These are phyloP conservation scores for Drosophila orena DNA, from an alignment of 1,140 invertebrate genomes.

Conservation along the genomic window DNA sequence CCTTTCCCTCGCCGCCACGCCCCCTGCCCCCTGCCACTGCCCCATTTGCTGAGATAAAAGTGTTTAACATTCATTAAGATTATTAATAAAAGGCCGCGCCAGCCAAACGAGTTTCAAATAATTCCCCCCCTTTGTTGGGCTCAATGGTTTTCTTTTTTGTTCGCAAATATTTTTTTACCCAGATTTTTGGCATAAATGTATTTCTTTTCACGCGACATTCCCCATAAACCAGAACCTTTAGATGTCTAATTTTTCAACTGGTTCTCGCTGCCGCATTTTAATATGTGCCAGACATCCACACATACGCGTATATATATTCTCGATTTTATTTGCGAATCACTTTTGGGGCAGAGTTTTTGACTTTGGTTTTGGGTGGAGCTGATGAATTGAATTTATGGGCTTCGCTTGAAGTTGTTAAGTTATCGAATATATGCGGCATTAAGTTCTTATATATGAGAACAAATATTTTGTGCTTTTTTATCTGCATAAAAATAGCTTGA, in stretches of 20 bases:
- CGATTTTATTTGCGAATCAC: slow-evolving; percentile 2
- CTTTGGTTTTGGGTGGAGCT: slow-evolving; percentile 27
- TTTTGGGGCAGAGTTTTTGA: slow-evolving; percentile 12
- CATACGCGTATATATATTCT: slow-evolving; percentile 14
- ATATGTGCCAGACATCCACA: slow-evolving; percentile 57
- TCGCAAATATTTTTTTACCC: slow-evolving; percentile 48
- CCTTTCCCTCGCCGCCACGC: slow-evolving; percentile 1
- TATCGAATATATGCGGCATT: not conserved
- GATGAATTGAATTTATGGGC: slow-evolving; percentile 39
- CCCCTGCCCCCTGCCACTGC: not conserved
- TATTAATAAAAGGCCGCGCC: slow-evolving; percentile 58
- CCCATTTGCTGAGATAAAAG: slow-evolving; percentile 70
- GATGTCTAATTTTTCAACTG: slow-evolving; percentile 73
- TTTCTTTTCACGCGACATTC: slow-evolving; percentile 66
- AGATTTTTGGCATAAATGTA: slow-evolving; percentile 42
- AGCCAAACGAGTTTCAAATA: slow-evolving; percentile 71
- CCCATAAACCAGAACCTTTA: slow-evolving; percentile 63
- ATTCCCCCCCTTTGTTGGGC: slow-evolving; percentile 28
- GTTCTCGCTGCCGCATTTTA: slow-evolving; percentile 52
- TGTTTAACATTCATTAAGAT: slow-evolving; percentile 84
- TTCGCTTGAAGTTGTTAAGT: slow-evolving; percentile 13
- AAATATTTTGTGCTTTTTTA: slow-evolving; percentile 11
- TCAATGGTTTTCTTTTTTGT: slow-evolving; percentile 10
- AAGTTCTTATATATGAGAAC: slow-evolving; percentile 12
- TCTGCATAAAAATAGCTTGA: slow-evolving; percentile 24